Evolutionary conservation across 2,113 vertebrate genomes (phyloP).

Genomic region (Cheirogaleus medius): DNA sequence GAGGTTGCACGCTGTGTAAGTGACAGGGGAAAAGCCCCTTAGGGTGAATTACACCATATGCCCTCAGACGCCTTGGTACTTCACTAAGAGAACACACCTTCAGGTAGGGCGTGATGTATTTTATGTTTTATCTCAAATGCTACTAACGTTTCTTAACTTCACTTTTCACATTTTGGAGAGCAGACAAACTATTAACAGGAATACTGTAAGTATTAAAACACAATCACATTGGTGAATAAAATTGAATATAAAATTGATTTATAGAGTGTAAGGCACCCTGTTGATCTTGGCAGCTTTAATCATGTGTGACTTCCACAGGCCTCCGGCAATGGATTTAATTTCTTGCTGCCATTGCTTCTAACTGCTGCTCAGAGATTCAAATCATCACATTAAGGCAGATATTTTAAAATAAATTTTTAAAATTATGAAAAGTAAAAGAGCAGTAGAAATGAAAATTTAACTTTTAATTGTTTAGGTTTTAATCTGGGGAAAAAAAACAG

Average conservation of each 20-base stretch:
- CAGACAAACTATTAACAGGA: not conserved
- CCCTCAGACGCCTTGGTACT: not conserved
- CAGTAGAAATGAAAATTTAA: not conserved
- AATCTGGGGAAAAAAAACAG: not conserved
- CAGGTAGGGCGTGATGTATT: not conserved
- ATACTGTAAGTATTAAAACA: not conserved
- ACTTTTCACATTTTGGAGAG: not conserved
- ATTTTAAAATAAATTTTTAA: slow-evolving; percentile 52
- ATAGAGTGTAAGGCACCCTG: not conserved
- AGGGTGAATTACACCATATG: not conserved
- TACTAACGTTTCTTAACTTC: not conserved
- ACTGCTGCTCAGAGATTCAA: not conserved
- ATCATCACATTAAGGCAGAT: not conserved
- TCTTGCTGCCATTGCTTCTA: slow-evolving; percentile 49
- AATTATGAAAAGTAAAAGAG: not conserved
- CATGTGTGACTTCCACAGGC: not conserved
- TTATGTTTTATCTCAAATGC: not conserved
- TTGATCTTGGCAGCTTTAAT: slow-evolving; percentile 54
- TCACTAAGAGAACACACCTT: not conserved
- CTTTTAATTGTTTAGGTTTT: not conserved
- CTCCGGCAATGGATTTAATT: slow-evolving; percentile 56
- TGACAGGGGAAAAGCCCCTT: slow-evolving; percentile 40
- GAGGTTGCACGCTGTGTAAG: slow-evolving; percentile 11
- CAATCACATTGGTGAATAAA: not conserved
- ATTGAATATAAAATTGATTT: slow-evolving; percentile 36